These are phyloP conservation scores for Chouioia cunea DNA, from an alignment of 2,888 invertebrate species.

Conservation along the genomic window DNA sequence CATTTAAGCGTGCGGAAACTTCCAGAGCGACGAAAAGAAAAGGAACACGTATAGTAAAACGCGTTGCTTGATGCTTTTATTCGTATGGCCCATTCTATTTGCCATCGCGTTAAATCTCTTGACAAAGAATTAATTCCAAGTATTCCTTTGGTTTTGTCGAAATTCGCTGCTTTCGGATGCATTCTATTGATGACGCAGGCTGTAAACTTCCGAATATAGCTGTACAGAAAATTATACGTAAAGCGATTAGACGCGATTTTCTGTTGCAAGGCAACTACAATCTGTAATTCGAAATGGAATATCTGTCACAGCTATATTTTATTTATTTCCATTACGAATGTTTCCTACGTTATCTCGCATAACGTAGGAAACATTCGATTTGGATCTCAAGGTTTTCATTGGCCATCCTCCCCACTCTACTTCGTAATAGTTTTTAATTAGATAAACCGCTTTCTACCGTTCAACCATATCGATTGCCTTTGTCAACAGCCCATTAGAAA, in stretches of 20 bases:
- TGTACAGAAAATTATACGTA: too few relatives aligned
- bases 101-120: neutral
- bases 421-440: too few relatives aligned
- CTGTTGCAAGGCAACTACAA: too few relatives aligned
- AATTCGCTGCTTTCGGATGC: neutral
- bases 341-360: too few relatives aligned
- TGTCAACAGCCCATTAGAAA: too few relatives aligned
- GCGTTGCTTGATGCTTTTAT: slow-evolving; percentile 10
- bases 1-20: slow-evolving; percentile 31
- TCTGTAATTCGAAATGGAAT: too few relatives aligned
- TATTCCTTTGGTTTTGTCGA: neutral
- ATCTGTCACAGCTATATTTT: neutral
- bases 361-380: slow-evolving; percentile 6
- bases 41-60: neutral
- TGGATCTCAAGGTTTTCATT: slow-evolving; percentile 17
- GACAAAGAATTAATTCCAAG: slow-evolving; percentile 1
- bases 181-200: too few relatives aligned
- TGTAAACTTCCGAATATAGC: too few relatives aligned
- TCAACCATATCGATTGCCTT: too few relatives aligned
- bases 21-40: slow-evolving; percentile 21
- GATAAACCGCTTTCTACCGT: too few relatives aligned
- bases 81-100: slow-evolving; percentile 24
- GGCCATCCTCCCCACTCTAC: slow-evolving; percentile 9
- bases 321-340: slow-evolving; percentile 1
- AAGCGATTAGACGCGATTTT: too few relatives aligned